These are phyloP conservation scores for Drosophila sulfurigaster DNA, from an alignment of 1,140 invertebrate genomes.

Conservation along the genomic window DNA sequence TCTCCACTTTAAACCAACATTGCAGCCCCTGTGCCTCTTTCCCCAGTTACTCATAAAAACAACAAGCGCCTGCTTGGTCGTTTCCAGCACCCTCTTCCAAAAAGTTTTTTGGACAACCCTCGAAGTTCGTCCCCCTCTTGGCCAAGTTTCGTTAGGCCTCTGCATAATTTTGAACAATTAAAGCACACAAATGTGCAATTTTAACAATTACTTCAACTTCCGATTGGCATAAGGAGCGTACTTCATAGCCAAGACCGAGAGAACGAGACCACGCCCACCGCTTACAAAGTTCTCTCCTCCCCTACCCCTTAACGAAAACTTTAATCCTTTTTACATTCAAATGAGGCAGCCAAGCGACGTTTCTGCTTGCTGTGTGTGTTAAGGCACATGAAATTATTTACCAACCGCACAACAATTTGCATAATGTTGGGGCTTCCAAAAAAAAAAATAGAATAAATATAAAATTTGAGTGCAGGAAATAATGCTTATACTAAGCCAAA, in stretches of 20 bases:
- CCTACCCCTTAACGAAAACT: constrained; percentile 30
- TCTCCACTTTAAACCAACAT: not conserved
- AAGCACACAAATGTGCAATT: constrained; percentile 64
- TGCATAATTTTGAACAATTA: constrained; percentile 63
- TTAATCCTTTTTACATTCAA: constrained; percentile 68
- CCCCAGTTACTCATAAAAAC: constrained; percentile 42
- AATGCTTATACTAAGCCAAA: not conserved
- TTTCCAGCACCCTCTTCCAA: constrained; percentile 28
- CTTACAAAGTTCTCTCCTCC: constrained; percentile 10
- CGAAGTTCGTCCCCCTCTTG: not conserved
- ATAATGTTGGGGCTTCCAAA: constrained; percentile 34
- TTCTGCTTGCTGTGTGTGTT: not conserved
- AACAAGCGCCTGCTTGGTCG: constrained; percentile 42
- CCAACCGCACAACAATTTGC: constrained; percentile 57
- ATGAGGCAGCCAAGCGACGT: constrained; percentile 47
- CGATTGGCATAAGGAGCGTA: constrained; percentile 56
- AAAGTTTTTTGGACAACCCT: constrained; percentile 32
- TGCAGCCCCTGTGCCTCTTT: too few species aligned
- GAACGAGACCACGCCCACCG: constrained; percentile 24
- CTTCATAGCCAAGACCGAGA: constrained; percentile 9
- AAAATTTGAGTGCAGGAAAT: not conserved
- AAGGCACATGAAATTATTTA: constrained; percentile 46
- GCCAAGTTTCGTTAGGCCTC: constrained; percentile 26
- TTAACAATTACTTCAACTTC: constrained; percentile 63
- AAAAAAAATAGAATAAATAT: constrained; percentile 23